These are phyloP conservation scores for Nematolebias whitei DNA, from an alignment of 2,113 vertebrate species.

Conservation along the genomic window DNA sequence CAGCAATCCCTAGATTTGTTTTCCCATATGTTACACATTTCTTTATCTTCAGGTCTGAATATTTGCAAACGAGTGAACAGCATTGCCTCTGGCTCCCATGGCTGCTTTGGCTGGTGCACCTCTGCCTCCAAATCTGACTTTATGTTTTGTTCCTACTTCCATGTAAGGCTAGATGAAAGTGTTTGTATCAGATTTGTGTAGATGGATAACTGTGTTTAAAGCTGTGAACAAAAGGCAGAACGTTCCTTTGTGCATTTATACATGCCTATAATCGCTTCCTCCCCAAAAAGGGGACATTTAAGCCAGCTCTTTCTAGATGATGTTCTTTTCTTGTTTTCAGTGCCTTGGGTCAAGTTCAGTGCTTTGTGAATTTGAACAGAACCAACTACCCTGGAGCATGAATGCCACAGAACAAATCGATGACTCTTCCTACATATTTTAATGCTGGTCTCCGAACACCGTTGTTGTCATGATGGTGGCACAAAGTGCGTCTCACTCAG, in stretches of 20 bases:
- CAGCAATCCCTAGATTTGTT: too few species aligned
- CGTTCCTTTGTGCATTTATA: not conserved
- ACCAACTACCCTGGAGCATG: not conserved
- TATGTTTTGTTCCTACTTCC: conserved; percentile 14
- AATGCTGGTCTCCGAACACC: too few species aligned
- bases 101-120: conserved; percentile 12
- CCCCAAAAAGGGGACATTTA: not conserved
- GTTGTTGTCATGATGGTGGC: too few species aligned
- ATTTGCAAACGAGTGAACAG: not conserved
- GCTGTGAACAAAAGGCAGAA: not conserved
- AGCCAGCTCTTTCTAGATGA: not conserved
- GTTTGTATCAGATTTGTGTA: not conserved
- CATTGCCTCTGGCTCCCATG: conserved; percentile 13
- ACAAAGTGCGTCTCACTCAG: too few species aligned
- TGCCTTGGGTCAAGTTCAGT: too few species aligned
- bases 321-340: not conserved
- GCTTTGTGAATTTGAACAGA: conserved; percentile 9
- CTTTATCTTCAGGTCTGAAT: conserved; percentile 4
- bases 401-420: not conserved
- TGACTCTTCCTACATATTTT: not conserved
- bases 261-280: too few species aligned
- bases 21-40: not conserved
- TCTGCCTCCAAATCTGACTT: not conserved
- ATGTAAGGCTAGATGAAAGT: not conserved
- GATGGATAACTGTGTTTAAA: not conserved